Conservation (phyloP, 2,797 vertebrate genomes). For the Myiotriccus ornatus region DNA sequence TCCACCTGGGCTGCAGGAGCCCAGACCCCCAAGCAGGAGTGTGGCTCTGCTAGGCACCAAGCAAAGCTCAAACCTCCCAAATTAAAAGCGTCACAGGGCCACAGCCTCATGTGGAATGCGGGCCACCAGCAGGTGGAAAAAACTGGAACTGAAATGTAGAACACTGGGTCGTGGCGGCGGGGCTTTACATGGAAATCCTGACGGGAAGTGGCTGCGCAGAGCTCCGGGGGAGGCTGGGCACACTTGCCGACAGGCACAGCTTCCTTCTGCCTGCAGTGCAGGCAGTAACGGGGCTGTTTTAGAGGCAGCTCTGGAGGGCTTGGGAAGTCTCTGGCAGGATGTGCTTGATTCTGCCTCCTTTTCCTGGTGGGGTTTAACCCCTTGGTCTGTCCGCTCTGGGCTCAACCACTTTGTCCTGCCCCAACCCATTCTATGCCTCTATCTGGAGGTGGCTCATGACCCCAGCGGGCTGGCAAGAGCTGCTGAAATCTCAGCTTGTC, state of each 20-base stretch:
- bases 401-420: background rate
- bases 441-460: background rate
- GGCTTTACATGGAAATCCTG: slow-evolving; percentile 55
- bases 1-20: background rate
- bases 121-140: slow-evolving; percentile 27
- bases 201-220: slow-evolving; percentile 25
- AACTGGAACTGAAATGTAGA: slow-evolving; percentile 40
- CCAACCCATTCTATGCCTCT: background rate
- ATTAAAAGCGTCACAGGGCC: background rate
- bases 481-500: background rate
- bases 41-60: background rate
- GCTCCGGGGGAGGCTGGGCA: background rate
- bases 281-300: background rate
- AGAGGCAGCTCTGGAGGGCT: background rate
- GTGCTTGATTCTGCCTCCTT: background rate
- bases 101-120: background rate
- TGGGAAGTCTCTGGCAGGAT: background rate
- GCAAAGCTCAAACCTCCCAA: background rate
- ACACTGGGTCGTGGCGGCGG: slow-evolving; percentile 31
- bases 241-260: background rate
- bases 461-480: background rate
- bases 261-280: background rate
- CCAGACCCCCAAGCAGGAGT: background rate
- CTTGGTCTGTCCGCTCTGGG: rapidly evolving
- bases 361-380: background rate